Evolutionary conservation across 1,140 invertebrate genomes (phyloP), one percentile per base, ranked within the genome.

Genomic region (Orussus abietinus): DNA sequence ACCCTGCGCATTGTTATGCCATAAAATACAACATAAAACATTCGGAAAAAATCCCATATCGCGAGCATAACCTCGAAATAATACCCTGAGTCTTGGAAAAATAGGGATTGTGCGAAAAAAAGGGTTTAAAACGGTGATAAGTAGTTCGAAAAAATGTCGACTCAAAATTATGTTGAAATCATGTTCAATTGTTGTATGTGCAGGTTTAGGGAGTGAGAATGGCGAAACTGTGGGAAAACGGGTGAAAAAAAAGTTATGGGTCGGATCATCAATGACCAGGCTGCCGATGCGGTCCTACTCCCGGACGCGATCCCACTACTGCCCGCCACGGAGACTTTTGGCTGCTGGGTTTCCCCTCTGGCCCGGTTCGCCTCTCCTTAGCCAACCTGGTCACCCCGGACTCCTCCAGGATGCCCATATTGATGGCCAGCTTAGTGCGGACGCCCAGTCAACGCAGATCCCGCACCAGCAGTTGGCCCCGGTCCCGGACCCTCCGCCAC

Each of bases 231-330:
- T 34, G 9, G 29, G 31, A 56, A 49, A 50, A 48, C 35, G 18
- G n/a, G 43, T 9, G 13, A 56, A 51, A 76, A 82, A 89, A 88
- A 87, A 79, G 80, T 77, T 77, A 74, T 77, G 74, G 81, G 90
- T 92, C 80, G 85, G 79, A 79, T 80, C 88, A 60, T 92, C n/a
- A 78, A 92, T 83, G 82, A 80, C 77, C 80, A 76, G 87, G 90
- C 88, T 92, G 80, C 72, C 74, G 77, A 78, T 78, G 75, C 78
- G 78, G 78, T 76, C 80, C 80, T 84, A 90, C 90, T 94, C 91
- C 88, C 87, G 80, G 88, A 81, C 86, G 90, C 91, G 83, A 90
- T 92, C 90, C 90, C 89, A 90, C 90, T 93, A 92, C 90, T 92
- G 88, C 86, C 78, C 84, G 77, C 86, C 88, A 88, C 88, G 89